Evolutionary conservation across 2,797 vertebrate genomes (phyloP).

Genomic region (Syncerus caffer): DNA sequence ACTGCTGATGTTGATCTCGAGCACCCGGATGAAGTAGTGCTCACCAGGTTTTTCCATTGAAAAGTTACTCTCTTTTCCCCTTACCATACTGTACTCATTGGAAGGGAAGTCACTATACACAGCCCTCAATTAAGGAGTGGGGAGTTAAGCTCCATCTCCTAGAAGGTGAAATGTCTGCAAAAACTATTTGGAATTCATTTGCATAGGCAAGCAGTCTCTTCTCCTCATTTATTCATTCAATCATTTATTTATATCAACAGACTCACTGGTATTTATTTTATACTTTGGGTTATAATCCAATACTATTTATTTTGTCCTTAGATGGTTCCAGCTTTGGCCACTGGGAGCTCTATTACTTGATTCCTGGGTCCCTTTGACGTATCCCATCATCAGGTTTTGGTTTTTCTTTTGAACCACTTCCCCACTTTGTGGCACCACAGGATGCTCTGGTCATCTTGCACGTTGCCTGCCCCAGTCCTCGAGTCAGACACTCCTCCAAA

Average conservation of each 20-base stretch:
- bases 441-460: not conserved
- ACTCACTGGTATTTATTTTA: not conserved
- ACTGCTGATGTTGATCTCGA: not conserved
- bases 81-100: not conserved
- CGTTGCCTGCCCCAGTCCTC: not conserved
- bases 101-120: not conserved
- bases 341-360: not conserved
- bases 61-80: rapidly evolving
- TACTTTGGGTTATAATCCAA: slow-evolving; percentile 7
- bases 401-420: not conserved
- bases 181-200: slow-evolving; percentile 12
- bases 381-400: not conserved
- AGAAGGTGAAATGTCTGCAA: not conserved
- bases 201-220: not conserved
- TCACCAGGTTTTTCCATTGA: not conserved
- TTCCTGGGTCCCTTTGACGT: not conserved
- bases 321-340: not conserved
- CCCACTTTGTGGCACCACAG: not conserved
- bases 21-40: not conserved
- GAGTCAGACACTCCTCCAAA: not conserved
- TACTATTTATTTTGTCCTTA: slow-evolving; percentile 16
- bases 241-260: not conserved
- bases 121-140: not conserved
- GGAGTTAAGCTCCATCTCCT: not conserved
- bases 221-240: not conserved